phyloP scores from a whole-genome alignment of 2,113 vertebrate genomes.

The Corydoras maculifer region DNA sequence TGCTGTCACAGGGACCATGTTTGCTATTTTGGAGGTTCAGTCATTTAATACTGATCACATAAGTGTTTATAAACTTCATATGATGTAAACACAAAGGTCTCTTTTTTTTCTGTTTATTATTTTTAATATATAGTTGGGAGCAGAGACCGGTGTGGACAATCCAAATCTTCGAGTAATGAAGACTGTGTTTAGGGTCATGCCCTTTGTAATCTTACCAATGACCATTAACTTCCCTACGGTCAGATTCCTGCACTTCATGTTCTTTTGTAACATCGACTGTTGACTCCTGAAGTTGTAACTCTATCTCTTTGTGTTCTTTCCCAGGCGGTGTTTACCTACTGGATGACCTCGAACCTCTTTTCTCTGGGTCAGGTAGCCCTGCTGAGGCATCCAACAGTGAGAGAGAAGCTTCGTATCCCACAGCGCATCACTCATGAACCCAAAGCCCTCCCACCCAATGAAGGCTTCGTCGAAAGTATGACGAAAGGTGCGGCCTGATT shows the following conservation, averaged over 20 bases:
- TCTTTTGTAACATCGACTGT: not conserved
- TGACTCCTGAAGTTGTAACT: constrained; percentile 4
- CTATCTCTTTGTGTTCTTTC: constrained; percentile 16
- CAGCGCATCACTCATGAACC: constrained; percentile 60
- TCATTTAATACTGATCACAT: not conserved
- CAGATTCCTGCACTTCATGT: constrained; percentile 20
- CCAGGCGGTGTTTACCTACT: constrained; percentile 85
- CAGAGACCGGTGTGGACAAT: constrained; percentile 78
- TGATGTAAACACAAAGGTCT: too few species aligned
- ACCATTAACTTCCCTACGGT: constrained; percentile 84
- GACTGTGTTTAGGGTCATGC: constrained; percentile 76
- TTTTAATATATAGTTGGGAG: constrained; percentile 61
- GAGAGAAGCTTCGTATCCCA: constrained; percentile 67
- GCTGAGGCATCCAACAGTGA: constrained; percentile 67
- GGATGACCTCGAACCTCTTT: constrained; percentile 82
- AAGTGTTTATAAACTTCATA: too few species aligned
- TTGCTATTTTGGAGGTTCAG: constrained; percentile 74
- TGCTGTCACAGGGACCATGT: constrained; percentile 75
- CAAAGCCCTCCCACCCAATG: constrained; percentile 50
- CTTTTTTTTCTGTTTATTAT: not conserved
- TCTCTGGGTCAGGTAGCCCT: constrained; percentile 75
- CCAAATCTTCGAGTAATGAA: constrained; percentile 76
- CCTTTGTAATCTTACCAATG: constrained; percentile 75
- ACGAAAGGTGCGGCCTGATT: constrained; percentile 60
- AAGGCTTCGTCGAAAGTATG: constrained; percentile 70